Evolutionary conservation across 2,797 vertebrate genomes (phyloP), one percentile per base, ranked within the genome.

Genomic region (Acipenser transmontanus): DNA sequence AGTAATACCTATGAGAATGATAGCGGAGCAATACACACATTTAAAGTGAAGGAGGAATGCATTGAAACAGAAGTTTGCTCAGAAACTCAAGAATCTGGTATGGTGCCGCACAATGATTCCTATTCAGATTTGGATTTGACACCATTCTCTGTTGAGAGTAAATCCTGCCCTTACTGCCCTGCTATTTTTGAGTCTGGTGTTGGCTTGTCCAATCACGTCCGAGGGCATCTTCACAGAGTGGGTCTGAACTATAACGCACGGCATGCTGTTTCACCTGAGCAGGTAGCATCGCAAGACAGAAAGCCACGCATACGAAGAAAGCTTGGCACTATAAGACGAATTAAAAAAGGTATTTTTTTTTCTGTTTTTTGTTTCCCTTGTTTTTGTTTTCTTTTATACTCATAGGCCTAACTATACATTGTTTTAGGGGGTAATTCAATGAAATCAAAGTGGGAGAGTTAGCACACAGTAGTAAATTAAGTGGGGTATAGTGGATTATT

Each of bases 181-280:
- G 96, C 95, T 72, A 84, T 93, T 61, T 99, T 99, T 85, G 95
- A 98, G 85, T 98, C 97, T 2, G 97, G 96, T 76, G 95, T 99
- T 77, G 94, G 95, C 63, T 87, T 99, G 78, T 98, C 96, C 74
- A 98, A 98, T 87, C 97, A 99, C 50, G 90, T 98, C 65, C 89
- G 96, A 78, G 95, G 96, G 69, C 97, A 99, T 87, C 92, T 98
- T 80, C 94, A 99, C 78, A 90, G 97, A 85, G 94, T 94, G 59
- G 94, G 96, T 70, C 79, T 97, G 71, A 95, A 92, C 77, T 98
- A 96, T 48, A 91, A 95, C 75, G 95, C 93, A 62, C 94, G 94
- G 14, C 95, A 98, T 61, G 91, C 92, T 76, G 93, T 95, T 62
- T 89, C 96, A 74, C 91, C 92, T 68, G 94, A 96, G 74, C 92